phyloP scores from a whole-genome alignment of 2,113 vertebrate genomes.

The Zosterops japonicus region DNA sequence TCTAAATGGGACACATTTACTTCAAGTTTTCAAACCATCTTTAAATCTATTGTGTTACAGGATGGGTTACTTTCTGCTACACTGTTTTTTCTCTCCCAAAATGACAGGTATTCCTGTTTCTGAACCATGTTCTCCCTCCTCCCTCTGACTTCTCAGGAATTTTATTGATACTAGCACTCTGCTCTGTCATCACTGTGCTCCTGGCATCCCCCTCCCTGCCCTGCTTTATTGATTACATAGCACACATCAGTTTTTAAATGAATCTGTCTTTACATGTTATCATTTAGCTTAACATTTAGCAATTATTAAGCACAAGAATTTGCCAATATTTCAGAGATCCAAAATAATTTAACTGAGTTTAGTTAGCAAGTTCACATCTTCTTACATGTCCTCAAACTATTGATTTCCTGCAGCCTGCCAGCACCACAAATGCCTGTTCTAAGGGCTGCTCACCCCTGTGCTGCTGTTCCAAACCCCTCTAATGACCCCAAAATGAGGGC shows the following conservation, averaged over 20 bases:
- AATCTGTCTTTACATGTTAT: neutral
- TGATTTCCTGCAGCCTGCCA: conserved; percentile 16
- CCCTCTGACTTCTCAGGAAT: neutral
- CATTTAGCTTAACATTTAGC: neutral
- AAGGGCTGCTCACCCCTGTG: neutral
- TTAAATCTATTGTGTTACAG: neutral
- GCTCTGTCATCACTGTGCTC: neutral
- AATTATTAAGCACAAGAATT: neutral
- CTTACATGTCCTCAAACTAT: neutral
- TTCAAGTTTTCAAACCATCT: neutral
- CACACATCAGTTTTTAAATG: neutral
- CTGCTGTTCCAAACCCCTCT: neutral
- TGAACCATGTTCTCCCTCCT: neutral
- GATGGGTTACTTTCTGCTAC: neutral
- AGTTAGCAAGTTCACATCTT: neutral
- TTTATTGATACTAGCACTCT: neutral
- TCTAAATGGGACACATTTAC: neutral
- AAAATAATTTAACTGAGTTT: neutral
- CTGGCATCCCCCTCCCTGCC: neutral
- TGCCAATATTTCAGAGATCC: neutral
- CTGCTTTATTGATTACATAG: neutral
- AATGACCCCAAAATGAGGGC: neutral
- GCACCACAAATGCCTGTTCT: neutral
- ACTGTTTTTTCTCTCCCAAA: neutral
- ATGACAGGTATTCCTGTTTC: neutral